Base-by-base conservation (phyloP, 92 coral and sea anemone genomes). In the Siderastrea siderea region DNA sequence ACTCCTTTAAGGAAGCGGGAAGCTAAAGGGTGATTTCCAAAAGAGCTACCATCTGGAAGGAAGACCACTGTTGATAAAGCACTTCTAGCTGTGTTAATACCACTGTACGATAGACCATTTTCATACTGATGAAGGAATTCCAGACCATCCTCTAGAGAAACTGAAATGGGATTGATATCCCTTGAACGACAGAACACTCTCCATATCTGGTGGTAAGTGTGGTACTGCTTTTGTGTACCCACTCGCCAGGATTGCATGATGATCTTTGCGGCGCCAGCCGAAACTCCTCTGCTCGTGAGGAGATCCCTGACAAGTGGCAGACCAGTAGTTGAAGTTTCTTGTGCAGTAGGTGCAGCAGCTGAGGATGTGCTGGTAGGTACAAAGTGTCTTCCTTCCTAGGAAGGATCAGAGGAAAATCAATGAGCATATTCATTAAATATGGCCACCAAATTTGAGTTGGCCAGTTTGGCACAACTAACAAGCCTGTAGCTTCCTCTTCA, bases 401-500 rank as follows among this genome's bases (percentile, higher is more conserved):
- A 14, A 81, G 64, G 63, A 81, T 10, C n/a, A 86, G 12, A 5
- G 91, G 88, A 68, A 48, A 16, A 57, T 86, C 74, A 67, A 76
- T 77, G 7, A 91, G 60, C 88, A 87, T 91, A 55, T 16, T 49
- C 77, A 83, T 86, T 26, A 77, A 68, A 44, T n/a, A 48, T 62
- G 90, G 87, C 77, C 79, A 87, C 86, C 80, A 90, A 17, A 78
- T 43, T 60, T 85, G 93, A 45, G 88, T 85, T 48, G 93, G 90
- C 94, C 91, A 91, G 55, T 87, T 59, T 2, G 90, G 90, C 6
- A 85, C 78, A 61, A 86, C 93, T 52, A 71, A 47, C 4, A 91
- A 0, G 16, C 94, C 91, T 68, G 91, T 86, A 46, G 89, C 82
- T 47, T 44, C 57, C 46, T 87, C 91, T 4, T 87, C 85, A 19